Evolutionary conservation across 2,113 vertebrate species (phyloP), one percentile per base, ranked within the genome.

Genomic region (Anarrhichthys ocellatus): DNA sequence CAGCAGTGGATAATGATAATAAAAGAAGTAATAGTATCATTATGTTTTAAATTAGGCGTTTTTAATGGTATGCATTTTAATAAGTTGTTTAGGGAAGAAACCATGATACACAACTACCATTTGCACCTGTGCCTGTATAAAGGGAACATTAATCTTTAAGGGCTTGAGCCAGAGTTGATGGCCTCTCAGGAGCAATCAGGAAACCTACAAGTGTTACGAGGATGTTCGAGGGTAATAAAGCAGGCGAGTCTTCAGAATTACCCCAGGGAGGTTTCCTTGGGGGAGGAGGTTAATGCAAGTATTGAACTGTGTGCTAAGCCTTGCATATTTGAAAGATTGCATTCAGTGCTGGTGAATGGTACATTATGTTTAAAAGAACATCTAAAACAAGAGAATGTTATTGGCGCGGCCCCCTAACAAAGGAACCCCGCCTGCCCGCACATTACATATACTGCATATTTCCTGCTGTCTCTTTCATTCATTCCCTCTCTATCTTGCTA

Each of bases 181-280:
- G 54, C 78, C 81, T 83, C 72, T 34, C n/a, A 73, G 74, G 63
- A 71, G 50, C 46, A 82, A 85, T 82, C 62, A 78, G 50, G 78
- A 22, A 78, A 73, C 54, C 67, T 61, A n/a, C 4, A 67, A 36
- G 36, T 88, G 64, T 78, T 38, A 78, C 2, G 9, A 72, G 32
- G 3, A 64, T 70, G 67, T 79, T 67, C 9, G 4, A 81, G 70
- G 64, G 62, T 83, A 87, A 90, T 87, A 91, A 91, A 88, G 24
- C 73, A 29, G 36, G 14, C 20, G 52, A 34, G 70, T 76, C 65
- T 63, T 52, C 11, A 73, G 44, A 76, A 72, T 68, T 48, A 38
- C 76, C 44, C 65, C 63, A 34, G 58, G 73, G 7, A 38, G 58
- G 18, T 32, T 38, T 20, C 14, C 24, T 50, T 29, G 22, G 56